Conservation (phyloP, 2,113 vertebrate genomes). For the Petaurus breviceps region DNA sequence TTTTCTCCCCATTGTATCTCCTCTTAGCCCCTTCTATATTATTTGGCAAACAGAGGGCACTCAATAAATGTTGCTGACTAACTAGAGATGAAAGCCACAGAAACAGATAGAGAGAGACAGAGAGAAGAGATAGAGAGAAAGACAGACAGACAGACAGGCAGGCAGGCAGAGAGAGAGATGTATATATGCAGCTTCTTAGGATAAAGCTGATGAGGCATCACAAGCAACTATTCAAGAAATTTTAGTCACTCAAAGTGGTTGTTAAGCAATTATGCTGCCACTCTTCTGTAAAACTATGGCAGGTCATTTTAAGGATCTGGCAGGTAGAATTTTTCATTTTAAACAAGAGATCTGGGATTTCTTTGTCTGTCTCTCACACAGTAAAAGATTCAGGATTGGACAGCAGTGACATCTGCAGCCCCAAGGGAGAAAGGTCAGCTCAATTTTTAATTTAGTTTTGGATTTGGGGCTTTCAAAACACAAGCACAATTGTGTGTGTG, state of each 20-base stretch:
- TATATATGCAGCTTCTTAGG: neutral
- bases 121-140: too few species aligned
- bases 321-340: constrained; percentile 63
- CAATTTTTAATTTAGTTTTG: constrained; percentile 79
- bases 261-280: constrained; percentile 3
- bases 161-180: neutral
- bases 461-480: constrained; percentile 68
- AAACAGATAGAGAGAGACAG: neutral
- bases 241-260: constrained; percentile 25
- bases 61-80: neutral
- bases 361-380: constrained; percentile 58
- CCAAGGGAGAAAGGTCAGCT: constrained; percentile 78
- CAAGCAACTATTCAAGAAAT: constrained; percentile 2
- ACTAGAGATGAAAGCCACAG: neutral
- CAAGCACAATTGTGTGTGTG: constrained; percentile 42
- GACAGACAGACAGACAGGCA: too few species aligned
- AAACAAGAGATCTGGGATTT: constrained; percentile 58
- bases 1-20: neutral
- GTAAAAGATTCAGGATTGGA: constrained; percentile 71
- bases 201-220: constrained; percentile 25
- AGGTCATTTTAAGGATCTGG: constrained; percentile 55
- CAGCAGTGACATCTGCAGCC: constrained; percentile 80
- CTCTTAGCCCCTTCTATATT: neutral
- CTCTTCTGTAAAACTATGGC: constrained; percentile 33
- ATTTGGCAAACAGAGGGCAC: neutral